phyloP scores from a whole-genome alignment of 2,113 vertebrate genomes.

The Jacana jacana region DNA sequence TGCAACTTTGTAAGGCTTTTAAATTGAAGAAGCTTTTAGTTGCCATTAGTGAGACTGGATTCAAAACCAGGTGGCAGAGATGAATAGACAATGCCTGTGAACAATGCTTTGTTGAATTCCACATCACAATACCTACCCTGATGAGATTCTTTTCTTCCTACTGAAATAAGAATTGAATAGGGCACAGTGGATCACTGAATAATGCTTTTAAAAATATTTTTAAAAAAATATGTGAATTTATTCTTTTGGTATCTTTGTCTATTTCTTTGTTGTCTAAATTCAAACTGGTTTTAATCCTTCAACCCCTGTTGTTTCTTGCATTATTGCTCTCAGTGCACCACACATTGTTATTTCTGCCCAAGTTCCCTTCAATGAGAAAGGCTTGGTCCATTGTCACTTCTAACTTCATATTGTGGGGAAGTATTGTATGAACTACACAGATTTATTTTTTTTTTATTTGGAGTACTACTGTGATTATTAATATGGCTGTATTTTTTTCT shows the following conservation, averaged over 20 bases:
- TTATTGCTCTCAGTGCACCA: slow-evolving; percentile 39
- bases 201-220: slow-evolving; percentile 48
- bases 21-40: slow-evolving; percentile 43
- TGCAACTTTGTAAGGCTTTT: slow-evolving; percentile 9
- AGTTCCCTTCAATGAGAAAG: slow-evolving; percentile 57
- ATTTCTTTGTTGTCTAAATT: slow-evolving; percentile 48
- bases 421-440: slow-evolving; percentile 9
- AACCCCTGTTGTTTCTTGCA: slow-evolving; percentile 53
- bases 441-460: not conserved
- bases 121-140: slow-evolving; percentile 17
- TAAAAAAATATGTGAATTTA: slow-evolving; percentile 3
- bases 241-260: slow-evolving; percentile 41
- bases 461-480: slow-evolving; percentile 10
- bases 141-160: slow-evolving; percentile 45
- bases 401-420: not conserved
- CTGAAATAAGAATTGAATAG: slow-evolving; percentile 42
- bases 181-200: not conserved
- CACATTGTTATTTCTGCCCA: slow-evolving; percentile 69
- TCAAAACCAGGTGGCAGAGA: slow-evolving; percentile 53
- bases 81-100: slow-evolving; percentile 26
- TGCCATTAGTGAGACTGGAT: slow-evolving; percentile 1
- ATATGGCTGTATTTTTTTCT: slow-evolving; percentile 36
- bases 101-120: slow-evolving; percentile 35
- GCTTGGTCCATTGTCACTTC: slow-evolving; percentile 26
- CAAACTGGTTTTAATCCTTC: slow-evolving; percentile 56